Base-by-base conservation (phyloP, 2,888 invertebrate species). In the Aporophyla nigra region DNA sequence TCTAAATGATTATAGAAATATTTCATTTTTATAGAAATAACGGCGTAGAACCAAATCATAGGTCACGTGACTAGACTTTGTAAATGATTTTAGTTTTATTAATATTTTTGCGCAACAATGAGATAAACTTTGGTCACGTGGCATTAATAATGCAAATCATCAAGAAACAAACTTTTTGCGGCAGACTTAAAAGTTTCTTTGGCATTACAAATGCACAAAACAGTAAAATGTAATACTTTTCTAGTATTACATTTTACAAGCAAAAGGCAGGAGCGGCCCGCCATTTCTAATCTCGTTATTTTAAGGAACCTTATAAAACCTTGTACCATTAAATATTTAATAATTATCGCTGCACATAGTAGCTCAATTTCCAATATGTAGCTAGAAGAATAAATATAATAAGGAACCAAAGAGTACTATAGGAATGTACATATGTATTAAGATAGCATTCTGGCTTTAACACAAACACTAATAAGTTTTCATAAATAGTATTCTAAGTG, bases 321-420 rank as follows among this genome's bases (percentile, higher is more conserved):
- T 76, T 76, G 68, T 76, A 71, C 71, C 58, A 24, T 58, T 27
- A 43, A 63, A 65, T 24, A 65, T 61, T 56, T 33, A 53, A 63
- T 9, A 67, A 54, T 65, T 54, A 54, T 53, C 19, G 6, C 43
- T 63, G 56, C 24, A 3, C 16, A 12, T 9, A 21, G 0, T 49
- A 74, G 67, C 70, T 12, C 67, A n/a, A 58, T 71, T 67, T 65
- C 63, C 72, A 68, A 46, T 27, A 76, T 49, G 2, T 56, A 58
- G 1, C 14, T 12, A 54, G n/a, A 67, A 3, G 9, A 33, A 53
- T 33, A n/a, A 27, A 59, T 27, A 43, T 12, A n/a, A 40, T 46
- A 9, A 43, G 9, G 1, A 14, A 69, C 51, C 3, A 24, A 71
- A 16, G 6, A 46, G 19, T 19, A 46, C 14, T 1, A 68, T 7